Conservation (phyloP, 2,113 vertebrate species). For the Ceuthmochares aereus region DNA sequence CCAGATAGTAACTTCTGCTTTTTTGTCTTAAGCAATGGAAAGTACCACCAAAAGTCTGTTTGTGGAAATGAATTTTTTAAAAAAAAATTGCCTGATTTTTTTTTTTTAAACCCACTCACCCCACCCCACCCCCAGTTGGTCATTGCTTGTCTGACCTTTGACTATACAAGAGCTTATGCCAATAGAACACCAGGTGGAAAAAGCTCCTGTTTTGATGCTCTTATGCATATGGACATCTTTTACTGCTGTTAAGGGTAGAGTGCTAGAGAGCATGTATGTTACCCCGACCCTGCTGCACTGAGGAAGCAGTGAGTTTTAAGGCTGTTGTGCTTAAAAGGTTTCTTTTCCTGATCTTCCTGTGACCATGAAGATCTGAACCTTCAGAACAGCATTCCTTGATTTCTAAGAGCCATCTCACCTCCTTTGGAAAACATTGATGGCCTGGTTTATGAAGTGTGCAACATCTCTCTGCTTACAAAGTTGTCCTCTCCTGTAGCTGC, state of each 20-base stretch:
- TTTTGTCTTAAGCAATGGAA: neutral
- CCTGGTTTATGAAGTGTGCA: neutral
- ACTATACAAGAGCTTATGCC: neutral
- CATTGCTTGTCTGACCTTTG: neutral
- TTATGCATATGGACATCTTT: neutral
- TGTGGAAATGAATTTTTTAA: neutral
- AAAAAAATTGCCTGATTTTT: neutral
- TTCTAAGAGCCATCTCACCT: neutral
- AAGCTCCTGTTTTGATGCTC: neutral
- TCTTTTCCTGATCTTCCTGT: neutral
- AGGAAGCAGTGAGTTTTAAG: neutral
- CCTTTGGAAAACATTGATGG: neutral
- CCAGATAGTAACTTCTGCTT: neutral
- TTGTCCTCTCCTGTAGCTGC: neutral
- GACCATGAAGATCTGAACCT: neutral
- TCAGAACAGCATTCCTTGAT: neutral
- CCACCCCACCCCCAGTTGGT: neutral
- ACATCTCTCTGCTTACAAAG: neutral
- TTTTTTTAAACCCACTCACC: too few species aligned
- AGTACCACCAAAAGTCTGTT: neutral
- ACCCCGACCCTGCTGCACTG: neutral
- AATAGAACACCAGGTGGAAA: neutral
- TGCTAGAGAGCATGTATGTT: accelerated
- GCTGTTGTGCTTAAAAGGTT: neutral
- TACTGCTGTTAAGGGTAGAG: neutral